Evolutionary conservation across 2,888 invertebrate genomes (phyloP), one percentile per base, ranked within the genome.

Genomic region (Caenorhabditis sp.): DNA sequence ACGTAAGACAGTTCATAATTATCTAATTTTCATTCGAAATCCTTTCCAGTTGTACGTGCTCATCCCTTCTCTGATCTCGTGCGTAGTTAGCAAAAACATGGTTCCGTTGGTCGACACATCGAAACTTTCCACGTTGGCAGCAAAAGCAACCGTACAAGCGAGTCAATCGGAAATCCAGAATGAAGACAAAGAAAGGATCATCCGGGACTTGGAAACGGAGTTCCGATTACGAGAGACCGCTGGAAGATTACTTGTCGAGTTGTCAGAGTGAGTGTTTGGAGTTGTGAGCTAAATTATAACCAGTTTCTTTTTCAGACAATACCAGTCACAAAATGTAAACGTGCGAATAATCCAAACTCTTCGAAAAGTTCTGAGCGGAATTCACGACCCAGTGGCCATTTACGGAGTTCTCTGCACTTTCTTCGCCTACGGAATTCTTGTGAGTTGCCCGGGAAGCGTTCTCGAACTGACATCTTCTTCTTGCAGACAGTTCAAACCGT

Each of bases 401-500:
- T 77, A 77, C 15, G 77, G 77, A 26, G 77, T 58, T 2, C 35
- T 77, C 9, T 72, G 63, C 55, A 66, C 61, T 4, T 61, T 72
- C 22, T 77, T 72, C 26, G 72, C 72, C 11, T 70, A 72, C 39
- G 77, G 77, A 56, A 63, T 39, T 56, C 45, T 77, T 26, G 77
- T 77, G 17, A 65, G 65, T 20, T 8, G n/a, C n/a, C n/a, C n/a
- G n/a, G n/a, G n/a, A n/a, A n/a, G n/a, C n/a, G n/a, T n/a, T n/a
- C 13, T 46, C 22, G 30, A 32, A 1, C 6, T 7, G 7, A 8
- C 6, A 9, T 4, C 30, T 41, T 3, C 15, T 6, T 20, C 27
- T 6, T 30, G 17, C 56, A 77, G 72, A 72, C 77, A 5, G 58
- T 77, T 20, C 48, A 62, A 48, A 50, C 27, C 1, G 45, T 72